Evolutionary conservation across 2,113 vertebrate species (phyloP).

Genomic region (Heteronetta atricapilla): DNA sequence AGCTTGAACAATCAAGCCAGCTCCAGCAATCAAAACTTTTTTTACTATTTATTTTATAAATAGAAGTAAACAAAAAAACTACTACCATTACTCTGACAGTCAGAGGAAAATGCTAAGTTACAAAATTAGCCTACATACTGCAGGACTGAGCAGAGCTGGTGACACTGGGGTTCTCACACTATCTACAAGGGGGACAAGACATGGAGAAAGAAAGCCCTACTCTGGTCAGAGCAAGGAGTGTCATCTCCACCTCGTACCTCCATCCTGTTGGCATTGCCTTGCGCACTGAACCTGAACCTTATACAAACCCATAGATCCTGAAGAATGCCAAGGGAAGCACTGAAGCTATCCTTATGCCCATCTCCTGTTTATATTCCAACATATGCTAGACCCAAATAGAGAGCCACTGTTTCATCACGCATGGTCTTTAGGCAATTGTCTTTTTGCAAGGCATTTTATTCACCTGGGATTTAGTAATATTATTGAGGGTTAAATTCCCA

Average conservation of each 20-base stretch:
- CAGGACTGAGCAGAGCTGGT: background rate
- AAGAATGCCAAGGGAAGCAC: background rate
- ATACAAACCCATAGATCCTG: rapidly evolving
- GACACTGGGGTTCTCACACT: background rate
- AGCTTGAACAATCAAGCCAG: background rate
- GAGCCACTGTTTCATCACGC: background rate
- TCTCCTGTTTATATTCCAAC: background rate
- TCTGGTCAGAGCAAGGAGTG: background rate
- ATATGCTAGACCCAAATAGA: background rate
- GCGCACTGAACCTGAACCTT: background rate
- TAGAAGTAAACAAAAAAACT: no score
- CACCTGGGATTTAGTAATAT: conserved; percentile 31
- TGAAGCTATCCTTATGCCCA: background rate
- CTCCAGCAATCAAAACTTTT: rapidly evolving
- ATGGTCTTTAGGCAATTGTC: background rate
- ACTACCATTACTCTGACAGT: background rate
- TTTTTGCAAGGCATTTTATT: conserved; percentile 4
- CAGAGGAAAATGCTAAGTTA: background rate
- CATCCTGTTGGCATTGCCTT: rapidly evolving
- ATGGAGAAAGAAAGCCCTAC: background rate
- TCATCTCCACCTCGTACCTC: no score
- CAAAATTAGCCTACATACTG: background rate
- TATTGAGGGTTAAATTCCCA: conserved; percentile 20
- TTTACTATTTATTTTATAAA: no score
- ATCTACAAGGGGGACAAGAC: background rate